Conservation (phyloP, 2,797 vertebrate species). For the Syncerus caffer region DNA sequence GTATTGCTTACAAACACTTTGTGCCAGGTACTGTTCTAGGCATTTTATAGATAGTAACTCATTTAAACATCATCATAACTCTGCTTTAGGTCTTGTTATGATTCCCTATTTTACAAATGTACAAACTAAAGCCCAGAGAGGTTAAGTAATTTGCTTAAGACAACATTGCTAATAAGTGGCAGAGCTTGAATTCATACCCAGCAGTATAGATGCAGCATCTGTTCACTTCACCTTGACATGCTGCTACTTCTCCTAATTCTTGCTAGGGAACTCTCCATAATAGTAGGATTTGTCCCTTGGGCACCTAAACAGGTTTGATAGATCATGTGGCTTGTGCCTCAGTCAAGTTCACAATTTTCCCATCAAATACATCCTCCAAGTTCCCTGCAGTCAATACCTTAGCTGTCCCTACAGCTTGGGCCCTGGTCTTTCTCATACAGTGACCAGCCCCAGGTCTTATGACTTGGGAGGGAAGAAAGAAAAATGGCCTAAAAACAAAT, state of each 20-base stretch:
- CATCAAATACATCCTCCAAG: background rate
- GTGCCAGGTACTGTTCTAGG: background rate
- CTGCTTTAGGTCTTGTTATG: background rate
- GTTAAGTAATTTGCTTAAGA: background rate
- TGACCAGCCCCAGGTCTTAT: background rate
- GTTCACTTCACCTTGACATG: background rate
- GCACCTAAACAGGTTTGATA: background rate
- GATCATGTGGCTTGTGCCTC: background rate
- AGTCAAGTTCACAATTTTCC: background rate
- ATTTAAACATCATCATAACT: background rate
- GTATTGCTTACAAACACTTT: background rate
- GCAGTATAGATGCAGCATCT: background rate
- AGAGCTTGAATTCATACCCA: background rate
- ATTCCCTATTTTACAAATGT: slow-evolving; percentile 15
- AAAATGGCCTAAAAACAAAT: background rate
- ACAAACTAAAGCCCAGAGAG: background rate
- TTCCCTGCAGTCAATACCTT: background rate
- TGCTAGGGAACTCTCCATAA: background rate
- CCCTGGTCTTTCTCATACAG: background rate
- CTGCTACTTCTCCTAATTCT: background rate
- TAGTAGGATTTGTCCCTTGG: background rate
- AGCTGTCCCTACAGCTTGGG: background rate
- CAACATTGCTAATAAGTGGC: background rate
- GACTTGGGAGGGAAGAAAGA: background rate
- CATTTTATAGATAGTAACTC: background rate